These are phyloP conservation scores for Falco punctatus DNA, from an alignment of 2,113 vertebrate species.

Conservation along the genomic window DNA sequence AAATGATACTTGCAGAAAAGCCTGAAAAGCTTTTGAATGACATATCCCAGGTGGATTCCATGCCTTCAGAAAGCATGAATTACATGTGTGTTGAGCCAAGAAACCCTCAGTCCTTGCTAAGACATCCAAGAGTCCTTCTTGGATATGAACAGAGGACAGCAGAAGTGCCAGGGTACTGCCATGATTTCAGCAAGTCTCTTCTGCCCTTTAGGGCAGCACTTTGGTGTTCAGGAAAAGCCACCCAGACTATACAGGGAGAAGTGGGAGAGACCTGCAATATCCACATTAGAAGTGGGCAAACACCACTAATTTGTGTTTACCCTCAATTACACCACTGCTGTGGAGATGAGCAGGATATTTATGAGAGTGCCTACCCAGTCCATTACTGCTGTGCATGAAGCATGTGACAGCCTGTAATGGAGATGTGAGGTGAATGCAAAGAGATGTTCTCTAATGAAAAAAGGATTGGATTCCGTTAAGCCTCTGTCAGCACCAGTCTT, in stretches of 20 bases:
- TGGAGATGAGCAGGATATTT: not conserved
- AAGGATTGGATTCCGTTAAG: not conserved
- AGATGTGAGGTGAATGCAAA: conserved; percentile 42
- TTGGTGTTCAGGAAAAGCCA: not conserved
- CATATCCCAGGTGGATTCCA: not conserved
- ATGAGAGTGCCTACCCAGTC: not conserved
- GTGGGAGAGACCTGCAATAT: not conserved
- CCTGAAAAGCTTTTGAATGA: not conserved
- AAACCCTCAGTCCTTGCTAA: not conserved
- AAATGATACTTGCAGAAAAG: not conserved
- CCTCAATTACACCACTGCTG: not conserved
- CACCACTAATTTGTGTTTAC: not conserved
- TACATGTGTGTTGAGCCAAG: not conserved
- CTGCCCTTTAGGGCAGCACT: not conserved
- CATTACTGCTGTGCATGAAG: not conserved
- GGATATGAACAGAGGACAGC: not conserved
- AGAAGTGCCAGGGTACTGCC: not conserved
- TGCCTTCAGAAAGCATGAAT: not conserved
- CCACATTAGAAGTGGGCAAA: not conserved
- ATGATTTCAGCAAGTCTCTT: not conserved
- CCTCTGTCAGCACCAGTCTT: not conserved
- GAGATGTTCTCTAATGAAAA: conserved; percentile 31
- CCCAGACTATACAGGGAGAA: not conserved
- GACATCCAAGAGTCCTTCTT: not conserved
- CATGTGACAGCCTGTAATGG: not conserved